A percentile compares a stretch with the other conserved stretches of the same genome.
Conservation (phyloP, 2,797 vertebrate species). For the Falco biarmicus region DNA sequence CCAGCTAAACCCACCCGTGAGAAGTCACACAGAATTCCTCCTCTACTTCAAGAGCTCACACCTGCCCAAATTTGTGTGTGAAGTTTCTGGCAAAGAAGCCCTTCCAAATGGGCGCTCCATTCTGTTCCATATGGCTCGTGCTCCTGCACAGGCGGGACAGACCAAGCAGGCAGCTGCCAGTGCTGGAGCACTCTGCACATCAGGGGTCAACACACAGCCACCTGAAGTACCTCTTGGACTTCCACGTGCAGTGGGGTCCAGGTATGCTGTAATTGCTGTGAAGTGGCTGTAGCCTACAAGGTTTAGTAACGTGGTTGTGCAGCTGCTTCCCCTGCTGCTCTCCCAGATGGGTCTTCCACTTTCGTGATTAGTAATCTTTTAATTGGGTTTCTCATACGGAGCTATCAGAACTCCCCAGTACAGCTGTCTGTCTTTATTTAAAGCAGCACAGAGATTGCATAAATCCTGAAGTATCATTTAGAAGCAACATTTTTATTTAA, state of each 20-base stretch:
- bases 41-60: not conserved
- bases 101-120: accelerated
- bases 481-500: not conserved
- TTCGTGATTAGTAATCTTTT: not conserved
- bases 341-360: not conserved
- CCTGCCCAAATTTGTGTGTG: not conserved
- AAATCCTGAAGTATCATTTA: not conserved
- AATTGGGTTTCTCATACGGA: not conserved
- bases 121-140: accelerated
- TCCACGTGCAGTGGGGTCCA: accelerated
- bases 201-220: accelerated
- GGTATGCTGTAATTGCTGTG: accelerated
- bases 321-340: not conserved
- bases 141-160: not conserved
- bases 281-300: no score
- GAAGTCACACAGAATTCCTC: not conserved
- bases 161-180: accelerated
- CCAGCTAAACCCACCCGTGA: not conserved
- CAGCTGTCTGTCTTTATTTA: not conserved
- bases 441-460: accelerated
- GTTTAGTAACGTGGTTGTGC: accelerated
- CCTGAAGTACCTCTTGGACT: not conserved
- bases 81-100: not conserved
- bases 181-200: accelerated
- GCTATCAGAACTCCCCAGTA: not conserved